These are phyloP conservation scores for Drosophila murphyi DNA, from an alignment of 1,140 invertebrate species.

Conservation along the genomic window DNA sequence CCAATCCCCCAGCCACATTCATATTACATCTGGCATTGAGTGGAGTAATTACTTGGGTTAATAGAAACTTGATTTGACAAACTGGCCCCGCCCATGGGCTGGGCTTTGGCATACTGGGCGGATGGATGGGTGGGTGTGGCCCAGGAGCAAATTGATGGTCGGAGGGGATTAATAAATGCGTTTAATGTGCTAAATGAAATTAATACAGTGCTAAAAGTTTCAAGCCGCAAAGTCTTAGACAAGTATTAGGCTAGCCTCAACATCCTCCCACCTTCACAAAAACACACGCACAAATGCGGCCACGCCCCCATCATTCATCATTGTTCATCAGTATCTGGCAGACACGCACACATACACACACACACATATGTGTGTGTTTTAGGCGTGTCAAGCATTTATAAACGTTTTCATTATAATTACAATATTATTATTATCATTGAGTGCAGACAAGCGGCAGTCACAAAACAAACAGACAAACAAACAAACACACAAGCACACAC, in stretches of 20 bases:
- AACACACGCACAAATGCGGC: background rate
- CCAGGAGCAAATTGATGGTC: conserved; percentile 35
- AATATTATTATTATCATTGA: conserved; percentile 63
- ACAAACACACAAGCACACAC: conserved; percentile 17
- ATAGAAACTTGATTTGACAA: conserved; percentile 24
- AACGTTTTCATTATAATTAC: conserved; percentile 76
- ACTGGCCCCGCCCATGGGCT: background rate
- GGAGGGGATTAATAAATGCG: conserved; percentile 46
- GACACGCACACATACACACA: conserved; percentile 6
- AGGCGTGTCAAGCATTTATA: conserved; percentile 40
- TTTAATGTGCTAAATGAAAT: conserved; percentile 70
- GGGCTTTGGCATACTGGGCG: background rate
- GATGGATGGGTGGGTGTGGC: background rate
- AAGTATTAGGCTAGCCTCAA: conserved; percentile 36
- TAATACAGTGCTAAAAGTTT: conserved; percentile 73
- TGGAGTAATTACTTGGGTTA: conserved; percentile 17
- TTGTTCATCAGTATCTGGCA: conserved; percentile 30
- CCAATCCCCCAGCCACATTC: too few species aligned
- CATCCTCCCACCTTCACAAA: background rate
- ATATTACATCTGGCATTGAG: background rate
- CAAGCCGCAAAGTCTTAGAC: conserved; percentile 28
- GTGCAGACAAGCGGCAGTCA: conserved; percentile 13
- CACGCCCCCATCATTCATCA: conserved; percentile 41
- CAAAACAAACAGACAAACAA: conserved; percentile 11
- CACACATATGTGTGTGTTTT: conserved; percentile 18